Evolutionary conservation across 2,888 invertebrate genomes (phyloP).

Genomic region (Leucophenga maculata): DNA sequence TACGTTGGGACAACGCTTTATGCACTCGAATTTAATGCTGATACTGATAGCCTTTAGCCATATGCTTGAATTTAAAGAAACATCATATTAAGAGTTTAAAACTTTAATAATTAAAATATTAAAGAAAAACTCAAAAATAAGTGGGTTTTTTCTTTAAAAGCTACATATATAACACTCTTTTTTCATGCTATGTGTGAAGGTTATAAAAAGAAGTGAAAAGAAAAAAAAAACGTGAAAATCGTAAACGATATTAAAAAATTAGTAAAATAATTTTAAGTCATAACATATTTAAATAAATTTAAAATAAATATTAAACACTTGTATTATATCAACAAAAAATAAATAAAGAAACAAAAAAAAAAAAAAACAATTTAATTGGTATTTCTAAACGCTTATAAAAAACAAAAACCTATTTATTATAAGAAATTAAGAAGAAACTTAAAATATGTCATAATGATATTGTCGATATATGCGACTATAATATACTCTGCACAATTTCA

Average conservation of each 20-base stretch:
- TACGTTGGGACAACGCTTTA: too few relatives aligned
- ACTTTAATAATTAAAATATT: too few relatives aligned
- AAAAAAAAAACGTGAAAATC: conserved; percentile 27
- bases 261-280: conserved; percentile 42
- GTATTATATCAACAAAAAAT: conserved; percentile 23
- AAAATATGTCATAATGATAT: too few relatives aligned
- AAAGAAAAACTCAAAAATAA: too few relatives aligned
- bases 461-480: too few relatives aligned
- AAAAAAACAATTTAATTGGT: conserved; percentile 1
- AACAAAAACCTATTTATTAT: conserved; percentile 5
- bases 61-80: too few relatives aligned
- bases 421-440: neutral
- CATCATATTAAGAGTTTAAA: too few relatives aligned
- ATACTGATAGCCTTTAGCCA: too few relatives aligned
- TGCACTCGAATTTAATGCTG: too few relatives aligned
- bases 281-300: conserved; percentile 30
- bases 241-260: conserved; percentile 19
- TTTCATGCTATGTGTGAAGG: neutral
- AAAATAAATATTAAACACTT: conserved; percentile 41
- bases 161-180: too few relatives aligned
- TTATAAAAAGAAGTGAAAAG: conserved; percentile 3
- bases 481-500: too few relatives aligned
- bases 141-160: too few relatives aligned
- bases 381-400: conserved; percentile 9
- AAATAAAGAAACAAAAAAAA: neutral